Evolutionary conservation across 2,888 invertebrate genomes (phyloP), one percentile per base, ranked within the genome.

Genomic region (Dioctria rufipes): DNA sequence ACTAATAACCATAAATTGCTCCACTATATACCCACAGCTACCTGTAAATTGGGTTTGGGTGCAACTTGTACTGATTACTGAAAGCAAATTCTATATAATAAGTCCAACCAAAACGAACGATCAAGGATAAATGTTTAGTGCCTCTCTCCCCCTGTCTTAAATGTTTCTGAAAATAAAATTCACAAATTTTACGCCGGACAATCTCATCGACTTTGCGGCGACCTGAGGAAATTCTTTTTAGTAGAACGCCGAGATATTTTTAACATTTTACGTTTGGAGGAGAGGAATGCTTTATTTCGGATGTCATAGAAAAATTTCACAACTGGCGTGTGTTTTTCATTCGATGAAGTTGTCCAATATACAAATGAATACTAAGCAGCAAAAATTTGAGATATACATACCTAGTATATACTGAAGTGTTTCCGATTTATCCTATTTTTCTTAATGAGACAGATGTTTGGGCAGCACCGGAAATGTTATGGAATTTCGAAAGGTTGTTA

Each of bases 131-230:
- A n/a, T 43, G 8, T 13, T 40, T 5, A 40, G 46, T 43, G 46
- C 49, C 77, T 25, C 66, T 25, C 25, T 25, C 25, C 25, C 25
- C 25, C 2, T 25, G 2, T 25, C 25, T 25, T 25, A 13, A n/a
- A 8, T 43, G 77, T 46, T 77, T 46, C 63, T 49, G 77, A 77
- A 63, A 77, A 49, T 63, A 63, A 63, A 77, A 77, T 51, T 25
- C 63, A 37, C 46, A 37, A 9, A 40, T 46, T 54, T 42, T 39
- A 51, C 25, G 25, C 63, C 63, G 77, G 77, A 77, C 77, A 77
- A 77, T 77, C 61, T 63, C 63, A 43, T 75, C 58, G 73, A 77
- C 77, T 49, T 63, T n/a, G 63, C 42, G 77, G 77, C 77, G 49
- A 63, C 77, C 63, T 43, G 49, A 63, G 63, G 37, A 63, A 61